phyloP scores from a whole-genome alignment of 1,140 invertebrate species.

The Ostrea denselamellosa region DNA sequence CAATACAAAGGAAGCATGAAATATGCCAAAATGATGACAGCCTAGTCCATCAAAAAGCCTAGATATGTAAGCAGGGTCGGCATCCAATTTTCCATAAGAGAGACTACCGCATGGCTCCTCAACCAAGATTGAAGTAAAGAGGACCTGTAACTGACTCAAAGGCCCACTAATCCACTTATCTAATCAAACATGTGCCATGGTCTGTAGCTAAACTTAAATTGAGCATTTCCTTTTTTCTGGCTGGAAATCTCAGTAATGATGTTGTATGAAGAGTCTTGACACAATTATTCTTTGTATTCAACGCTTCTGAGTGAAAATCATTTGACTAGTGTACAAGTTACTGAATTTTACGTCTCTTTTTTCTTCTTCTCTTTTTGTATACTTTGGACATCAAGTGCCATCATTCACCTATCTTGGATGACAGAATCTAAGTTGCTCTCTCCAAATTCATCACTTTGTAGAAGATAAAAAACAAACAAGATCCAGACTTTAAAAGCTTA shows the following conservation, averaged over 20 bases:
- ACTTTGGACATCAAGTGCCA: background rate
- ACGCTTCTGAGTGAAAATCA: background rate
- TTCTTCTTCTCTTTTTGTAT: background rate
- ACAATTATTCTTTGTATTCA: background rate
- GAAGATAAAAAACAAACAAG: too few relatives aligned
- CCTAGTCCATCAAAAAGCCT: constrained; percentile 20
- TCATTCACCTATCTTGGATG: background rate
- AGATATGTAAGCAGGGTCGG: background rate
- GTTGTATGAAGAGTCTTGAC: background rate
- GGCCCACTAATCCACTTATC: constrained; percentile 14
- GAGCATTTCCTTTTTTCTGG: constrained; percentile 32
- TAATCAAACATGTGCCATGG: constrained; percentile 9
- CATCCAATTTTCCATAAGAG: constrained; percentile 13
- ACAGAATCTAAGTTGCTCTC: too few relatives aligned
- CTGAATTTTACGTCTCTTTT: background rate
- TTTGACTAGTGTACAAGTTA: background rate
- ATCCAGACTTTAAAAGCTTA: background rate
- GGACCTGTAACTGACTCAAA: background rate
- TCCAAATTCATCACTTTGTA: too few relatives aligned
- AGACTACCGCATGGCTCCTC: background rate
- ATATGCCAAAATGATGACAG: constrained; percentile 5
- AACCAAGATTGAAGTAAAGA: background rate
- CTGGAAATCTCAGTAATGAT: background rate
- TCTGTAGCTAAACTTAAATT: constrained; percentile 31
- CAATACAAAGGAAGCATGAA: background rate